A percentile compares a stretch with the other conserved stretches of the same genome.
These are phyloP conservation scores for Eunapius fragilis DNA, from an alignment of 37 sponge, comb jelly and placozoan species.

Conservation along the genomic window DNA sequence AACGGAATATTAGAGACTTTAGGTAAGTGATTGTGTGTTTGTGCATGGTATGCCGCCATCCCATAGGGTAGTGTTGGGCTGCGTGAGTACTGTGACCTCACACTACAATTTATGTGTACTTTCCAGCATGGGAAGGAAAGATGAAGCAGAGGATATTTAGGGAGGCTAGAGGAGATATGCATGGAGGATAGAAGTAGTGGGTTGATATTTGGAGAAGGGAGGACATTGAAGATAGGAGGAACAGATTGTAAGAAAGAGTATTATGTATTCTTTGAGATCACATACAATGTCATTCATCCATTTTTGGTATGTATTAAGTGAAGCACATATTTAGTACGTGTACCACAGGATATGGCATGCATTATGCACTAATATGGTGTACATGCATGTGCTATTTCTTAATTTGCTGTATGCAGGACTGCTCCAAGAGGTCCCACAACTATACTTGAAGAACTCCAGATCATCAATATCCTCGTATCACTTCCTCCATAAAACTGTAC, in stretches of 20 bases:
- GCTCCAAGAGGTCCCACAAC: neutral
- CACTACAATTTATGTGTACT: neutral
- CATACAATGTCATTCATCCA: neutral
- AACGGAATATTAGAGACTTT: conserved; percentile 15
- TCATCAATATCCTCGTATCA: conserved; percentile 6
- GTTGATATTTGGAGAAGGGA: neutral
- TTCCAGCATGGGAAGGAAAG: neutral
- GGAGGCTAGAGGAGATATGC: neutral
- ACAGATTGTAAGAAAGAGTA: neutral
- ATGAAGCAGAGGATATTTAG: neutral
- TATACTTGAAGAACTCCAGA: neutral
- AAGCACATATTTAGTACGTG: neutral
- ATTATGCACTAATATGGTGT: neutral
- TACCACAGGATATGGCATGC: neutral
- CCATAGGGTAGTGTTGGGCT: neutral
- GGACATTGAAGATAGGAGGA: neutral
- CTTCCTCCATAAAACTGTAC: conserved; percentile 56
- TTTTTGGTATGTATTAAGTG: neutral
- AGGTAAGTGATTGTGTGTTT: conserved; percentile 20
- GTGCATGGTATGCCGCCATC: conserved; percentile 12
- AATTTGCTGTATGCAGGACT: neutral
- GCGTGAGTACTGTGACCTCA: neutral
- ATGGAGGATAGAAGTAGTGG: neutral
- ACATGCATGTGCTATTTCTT: neutral
- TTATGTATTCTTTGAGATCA: neutral